Base-by-base conservation (phyloP, 2,888 invertebrate species). In the Ceratothoa steindachneri region DNA sequence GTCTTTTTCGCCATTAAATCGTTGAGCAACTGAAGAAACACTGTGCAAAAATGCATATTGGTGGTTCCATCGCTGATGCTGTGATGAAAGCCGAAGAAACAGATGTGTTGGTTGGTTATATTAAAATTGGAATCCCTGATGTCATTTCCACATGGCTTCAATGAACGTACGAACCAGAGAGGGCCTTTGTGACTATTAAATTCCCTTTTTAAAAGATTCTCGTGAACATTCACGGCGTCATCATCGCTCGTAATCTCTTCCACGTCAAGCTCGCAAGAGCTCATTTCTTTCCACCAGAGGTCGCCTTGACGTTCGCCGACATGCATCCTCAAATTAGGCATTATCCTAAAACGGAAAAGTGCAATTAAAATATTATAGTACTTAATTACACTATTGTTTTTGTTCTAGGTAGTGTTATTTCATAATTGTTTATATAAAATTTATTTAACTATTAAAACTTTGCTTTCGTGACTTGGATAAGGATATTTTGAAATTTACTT, bases 21-120 rank as follows among this genome's bases (percentile, higher is more conserved):
- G 67, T 80, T 80, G 22, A 80, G 70, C 9, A 74, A 73, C 24
- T 67, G 69, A 27, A 80, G 71, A 60, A 80, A 80, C 24, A 72
- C 71, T 41, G 77, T 67, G 65, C 80, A 80, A 69, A 80, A 80
- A 52, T 69, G 72, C 73, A 77, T 77, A 64, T 80, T 80, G 12
- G 80, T 76, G 22, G 80, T 78, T 12, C 80, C 80, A 52, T 80
- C 80, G 51, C 77, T 80, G 53, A 80, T 70, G 52, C 75, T 77
- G 68, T 80, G 80, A 67, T 80, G 80, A 68, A 80, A 80, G 52
- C 79, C 79, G 31, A 79, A 79, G 15, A 79, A 55, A 28, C 69
- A 70, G 19, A 74, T 72, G 52, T 75, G 76, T 24, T 74, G 71
- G 31, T 70, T 69, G n/a, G 67, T 74, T 5, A 70, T 24, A 27